A percentile compares a stretch with the other conserved stretches of the same genome.
Evolutionary conservation across 2,113 vertebrate genomes (phyloP).

Genomic region (Oreochromis spilurus): DNA sequence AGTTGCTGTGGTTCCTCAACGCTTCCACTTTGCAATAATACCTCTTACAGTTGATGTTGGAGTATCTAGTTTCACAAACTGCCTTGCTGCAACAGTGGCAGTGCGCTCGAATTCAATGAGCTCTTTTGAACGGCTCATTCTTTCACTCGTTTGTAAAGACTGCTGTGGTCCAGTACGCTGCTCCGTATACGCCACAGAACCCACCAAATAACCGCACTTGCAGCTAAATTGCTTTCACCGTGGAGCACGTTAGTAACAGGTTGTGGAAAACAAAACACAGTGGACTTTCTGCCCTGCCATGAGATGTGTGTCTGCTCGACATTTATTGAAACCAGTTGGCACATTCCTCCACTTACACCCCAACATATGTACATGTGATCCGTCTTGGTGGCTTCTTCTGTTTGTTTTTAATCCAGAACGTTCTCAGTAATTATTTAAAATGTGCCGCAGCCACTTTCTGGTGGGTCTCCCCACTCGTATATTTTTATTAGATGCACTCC

Average conservation of each 20-base stretch:
- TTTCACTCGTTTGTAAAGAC: not conserved
- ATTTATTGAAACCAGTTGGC: not conserved
- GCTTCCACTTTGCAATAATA: not conserved
- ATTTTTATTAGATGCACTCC: conserved; percentile 38
- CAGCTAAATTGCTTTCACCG: not conserved
- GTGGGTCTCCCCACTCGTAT: conserved; percentile 8
- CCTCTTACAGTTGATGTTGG: not conserved
- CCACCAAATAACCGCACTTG: not conserved
- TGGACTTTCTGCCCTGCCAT: too few relatives aligned
- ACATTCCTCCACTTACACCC: not conserved
- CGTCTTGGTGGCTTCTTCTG: not conserved
- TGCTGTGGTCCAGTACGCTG: accelerated
- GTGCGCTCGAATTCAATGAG: not conserved
- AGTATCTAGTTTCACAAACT: not conserved
- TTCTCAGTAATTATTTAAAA: conserved; percentile 25
- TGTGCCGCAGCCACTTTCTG: not conserved
- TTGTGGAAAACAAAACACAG: not conserved
- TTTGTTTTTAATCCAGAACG: conserved; percentile 29
- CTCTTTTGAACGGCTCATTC: not conserved
- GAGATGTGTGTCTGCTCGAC: not conserved
- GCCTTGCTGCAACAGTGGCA: not conserved
- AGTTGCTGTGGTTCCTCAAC: not conserved
- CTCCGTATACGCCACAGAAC: not conserved
- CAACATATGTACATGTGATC: not conserved
- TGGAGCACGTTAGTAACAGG: not conserved